A percentile compares a stretch with the other conserved stretches of the same genome.
Evolutionary conservation across 2,888 invertebrate species (phyloP).

Genomic region (Selenia dentaria): DNA sequence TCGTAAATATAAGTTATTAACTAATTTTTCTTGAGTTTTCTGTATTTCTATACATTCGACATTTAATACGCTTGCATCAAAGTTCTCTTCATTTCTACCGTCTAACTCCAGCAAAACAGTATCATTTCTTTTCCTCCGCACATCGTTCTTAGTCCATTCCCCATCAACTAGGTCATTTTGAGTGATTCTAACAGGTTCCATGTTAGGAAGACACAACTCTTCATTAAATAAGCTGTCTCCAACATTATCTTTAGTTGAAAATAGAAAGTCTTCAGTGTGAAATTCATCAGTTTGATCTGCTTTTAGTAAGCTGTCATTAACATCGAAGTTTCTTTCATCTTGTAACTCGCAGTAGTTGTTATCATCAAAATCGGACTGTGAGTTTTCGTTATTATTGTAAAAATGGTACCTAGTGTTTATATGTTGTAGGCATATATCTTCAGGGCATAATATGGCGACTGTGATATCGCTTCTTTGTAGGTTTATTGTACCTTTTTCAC

Average conservation of each 20-base stretch:
- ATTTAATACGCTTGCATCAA: background rate
- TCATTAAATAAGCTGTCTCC: slow-evolving; percentile 17
- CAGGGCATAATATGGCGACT: slow-evolving; percentile 52
- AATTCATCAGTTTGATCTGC: slow-evolving; percentile 13
- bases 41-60: background rate
- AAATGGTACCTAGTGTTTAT: slow-evolving; percentile 24
- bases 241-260: slow-evolving; percentile 19
- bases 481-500: slow-evolving; percentile 67
- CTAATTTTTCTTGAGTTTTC: background rate
- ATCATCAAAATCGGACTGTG: slow-evolving; percentile 21
- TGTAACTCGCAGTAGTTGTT: slow-evolving; percentile 22
- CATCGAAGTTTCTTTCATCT: slow-evolving; percentile 25
- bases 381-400: slow-evolving; percentile 26
- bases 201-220: slow-evolving; percentile 7
- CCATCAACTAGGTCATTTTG: slow-evolving; percentile 18
- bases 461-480: slow-evolving; percentile 58
- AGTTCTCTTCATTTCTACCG: slow-evolving; percentile 1
- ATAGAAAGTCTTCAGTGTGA: slow-evolving; percentile 25
- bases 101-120: slow-evolving; percentile 8
- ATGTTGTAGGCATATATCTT: slow-evolving; percentile 55
- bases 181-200: slow-evolving; percentile 11
- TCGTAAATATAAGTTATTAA: slow-evolving; percentile 1
- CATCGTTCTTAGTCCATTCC: slow-evolving; percentile 12
- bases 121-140: background rate
- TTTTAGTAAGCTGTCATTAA: slow-evolving; percentile 23